These are phyloP conservation scores for Anoplophora glabripennis DNA, from an alignment of 1,140 invertebrate species.

Conservation along the genomic window DNA sequence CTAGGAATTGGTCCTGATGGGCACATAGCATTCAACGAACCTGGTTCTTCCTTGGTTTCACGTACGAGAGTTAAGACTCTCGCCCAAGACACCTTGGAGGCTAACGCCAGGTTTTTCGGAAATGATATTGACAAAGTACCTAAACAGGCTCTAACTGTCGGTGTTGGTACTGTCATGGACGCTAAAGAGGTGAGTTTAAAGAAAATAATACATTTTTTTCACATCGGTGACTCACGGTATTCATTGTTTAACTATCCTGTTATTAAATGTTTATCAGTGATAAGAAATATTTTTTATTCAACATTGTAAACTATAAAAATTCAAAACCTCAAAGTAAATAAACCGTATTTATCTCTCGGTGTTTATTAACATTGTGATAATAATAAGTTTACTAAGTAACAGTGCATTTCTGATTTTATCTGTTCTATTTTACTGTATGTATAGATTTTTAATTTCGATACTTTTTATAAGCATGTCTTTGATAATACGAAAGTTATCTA, in stretches of 20 bases:
- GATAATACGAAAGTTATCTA: not conserved
- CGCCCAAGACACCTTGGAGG: conserved; percentile 92
- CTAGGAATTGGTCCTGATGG: conserved; percentile 96
- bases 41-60: conserved; percentile 89
- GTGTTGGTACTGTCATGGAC: conserved; percentile 99
- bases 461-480: not conserved
- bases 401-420: too few relatives aligned
- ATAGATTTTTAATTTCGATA: not conserved
- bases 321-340: too few relatives aligned
- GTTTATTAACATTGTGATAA: too few relatives aligned
- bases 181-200: conserved; percentile 74
- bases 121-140: conserved; percentile 92
- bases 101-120: conserved; percentile 96
- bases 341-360: too few relatives aligned
- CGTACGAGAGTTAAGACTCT: conserved; percentile 95
- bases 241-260: too few relatives aligned
- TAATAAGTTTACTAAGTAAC: too few relatives aligned
- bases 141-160: conserved; percentile 92
- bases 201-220: not conserved
- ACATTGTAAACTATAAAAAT: too few relatives aligned
- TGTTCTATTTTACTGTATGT: too few relatives aligned
- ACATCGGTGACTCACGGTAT: too few relatives aligned
- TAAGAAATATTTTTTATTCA: too few relatives aligned
- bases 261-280: too few relatives aligned
- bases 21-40: conserved; percentile 99